Evolutionary conservation across 2,797 vertebrate genomes (phyloP), one percentile per base, ranked within the genome.

Genomic region (Gymnoscopelus braueri): DNA sequence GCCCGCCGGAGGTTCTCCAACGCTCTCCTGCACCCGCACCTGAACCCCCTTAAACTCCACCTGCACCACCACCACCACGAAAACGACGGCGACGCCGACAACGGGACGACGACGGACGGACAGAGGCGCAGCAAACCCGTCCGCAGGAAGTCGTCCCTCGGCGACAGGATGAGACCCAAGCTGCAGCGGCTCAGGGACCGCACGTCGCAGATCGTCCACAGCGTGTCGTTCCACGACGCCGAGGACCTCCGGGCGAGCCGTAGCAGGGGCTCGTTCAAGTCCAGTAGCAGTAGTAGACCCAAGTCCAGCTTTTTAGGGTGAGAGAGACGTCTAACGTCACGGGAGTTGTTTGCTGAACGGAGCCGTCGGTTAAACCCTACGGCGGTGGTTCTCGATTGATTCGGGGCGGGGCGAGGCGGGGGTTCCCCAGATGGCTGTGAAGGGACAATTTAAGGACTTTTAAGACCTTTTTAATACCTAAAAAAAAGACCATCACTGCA

Each of bases 221-320:
- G 93, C 68, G 87, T 91, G 0, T 91, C 95, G 0, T 92, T 95
- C 60, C 78, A 78, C 0, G 91, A 91, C 3, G 49, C 76, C 0
- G 91, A 93, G 0, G 92, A 94, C 0, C 81, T 80, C 35, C 6
- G 63, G 91, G 93, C 49, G 62, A 81, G 2, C 4, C 86, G 15
- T 10, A 83, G 2, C 2, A 92, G 84, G 35, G 85, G 75, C 0
- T 90, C 92, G 0, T 90, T 93, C 47, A 94, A 79, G 71, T 74
- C 92, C 19, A 19, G 19, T 19, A 19, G 19, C 1, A 19, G 19
- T 74, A 95, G 29, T 74, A 95, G 96, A 83, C 95, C 96, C 0
- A 95, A 95, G 76, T 96, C 96, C 8, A 94, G 94, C 24, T 91
- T 96, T 4, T 96, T 96, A 79, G 94, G 94, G 39, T 97, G 79